Conservation (phyloP, 2,113 vertebrate species). For the Telmatochromis sp. region DNA sequence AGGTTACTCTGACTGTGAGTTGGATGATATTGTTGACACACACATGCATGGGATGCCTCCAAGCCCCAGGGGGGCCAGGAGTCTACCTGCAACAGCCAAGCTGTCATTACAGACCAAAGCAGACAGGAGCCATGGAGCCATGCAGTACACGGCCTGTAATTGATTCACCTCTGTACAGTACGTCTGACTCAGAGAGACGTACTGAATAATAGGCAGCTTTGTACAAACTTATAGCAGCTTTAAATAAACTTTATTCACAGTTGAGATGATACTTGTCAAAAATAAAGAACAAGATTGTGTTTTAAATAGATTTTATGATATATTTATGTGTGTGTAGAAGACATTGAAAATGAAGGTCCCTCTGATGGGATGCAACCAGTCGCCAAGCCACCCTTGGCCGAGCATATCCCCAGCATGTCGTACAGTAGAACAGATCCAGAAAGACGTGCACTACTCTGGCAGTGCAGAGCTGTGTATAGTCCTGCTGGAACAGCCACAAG, state of each 20-base stretch:
- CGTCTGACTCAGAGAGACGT: background rate
- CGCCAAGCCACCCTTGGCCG: background rate
- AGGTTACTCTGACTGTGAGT: background rate
- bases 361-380: background rate
- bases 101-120: constrained; percentile 35
- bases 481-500: background rate
- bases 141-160: background rate
- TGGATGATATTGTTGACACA: background rate
- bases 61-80: background rate
- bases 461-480: background rate
- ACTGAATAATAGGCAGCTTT: background rate
- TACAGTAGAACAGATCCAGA: background rate
- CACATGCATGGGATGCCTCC: background rate
- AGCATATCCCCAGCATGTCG: background rate
- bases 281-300: background rate
- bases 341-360: background rate
- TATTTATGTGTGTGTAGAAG: background rate
- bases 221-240: background rate
- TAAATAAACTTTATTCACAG: background rate
- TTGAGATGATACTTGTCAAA: background rate
- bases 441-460: background rate
- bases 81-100: background rate
- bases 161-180: background rate
- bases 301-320: background rate
- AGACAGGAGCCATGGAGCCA: background rate